Percentiles rank a stretch among this genome's conserved stretches.
Evolutionary conservation across 2,797 vertebrate species (phyloP).

Genomic region (Hydrophis major): DNA sequence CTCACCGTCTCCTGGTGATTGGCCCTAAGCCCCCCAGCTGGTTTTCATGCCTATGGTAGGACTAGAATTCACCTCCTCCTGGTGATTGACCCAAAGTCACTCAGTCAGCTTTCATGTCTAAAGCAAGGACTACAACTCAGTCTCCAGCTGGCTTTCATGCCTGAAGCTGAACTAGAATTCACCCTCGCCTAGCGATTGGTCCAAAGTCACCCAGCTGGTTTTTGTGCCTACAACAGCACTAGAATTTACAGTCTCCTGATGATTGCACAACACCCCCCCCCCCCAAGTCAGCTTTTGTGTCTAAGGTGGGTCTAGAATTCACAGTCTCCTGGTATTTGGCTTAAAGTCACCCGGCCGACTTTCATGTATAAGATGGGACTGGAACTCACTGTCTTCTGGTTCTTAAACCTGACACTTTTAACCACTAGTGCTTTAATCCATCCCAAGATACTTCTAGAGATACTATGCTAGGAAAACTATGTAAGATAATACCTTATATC

Average conservation of each 20-base stretch:
- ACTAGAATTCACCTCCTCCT: too few relatives aligned
- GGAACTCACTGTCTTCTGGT: not conserved
- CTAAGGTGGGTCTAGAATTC: not conserved
- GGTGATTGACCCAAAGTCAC: too few relatives aligned
- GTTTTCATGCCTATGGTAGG: too few relatives aligned
- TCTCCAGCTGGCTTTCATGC: not conserved
- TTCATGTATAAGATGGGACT: not conserved
- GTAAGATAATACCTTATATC: conserved; percentile 86
- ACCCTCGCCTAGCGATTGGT: not conserved
- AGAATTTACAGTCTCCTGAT: not conserved
- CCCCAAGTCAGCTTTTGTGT: not conserved
- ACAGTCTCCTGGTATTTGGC: not conserved
- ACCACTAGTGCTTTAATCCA: not conserved
- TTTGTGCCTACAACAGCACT: accelerated
- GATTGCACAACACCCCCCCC: not conserved
- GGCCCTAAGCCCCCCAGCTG: too few relatives aligned
- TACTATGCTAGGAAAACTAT: not conserved
- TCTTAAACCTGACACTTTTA: not conserved
- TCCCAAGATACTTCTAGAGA: not conserved
- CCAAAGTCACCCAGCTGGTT: not conserved
- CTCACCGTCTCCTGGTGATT: too few relatives aligned
- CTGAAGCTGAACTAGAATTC: not conserved
- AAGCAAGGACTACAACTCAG: not conserved
- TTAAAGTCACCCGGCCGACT: not conserved
- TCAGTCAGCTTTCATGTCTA: not conserved